phyloP scores from a whole-genome alignment of 2,888 invertebrate species.

The Cantharis nigra region DNA sequence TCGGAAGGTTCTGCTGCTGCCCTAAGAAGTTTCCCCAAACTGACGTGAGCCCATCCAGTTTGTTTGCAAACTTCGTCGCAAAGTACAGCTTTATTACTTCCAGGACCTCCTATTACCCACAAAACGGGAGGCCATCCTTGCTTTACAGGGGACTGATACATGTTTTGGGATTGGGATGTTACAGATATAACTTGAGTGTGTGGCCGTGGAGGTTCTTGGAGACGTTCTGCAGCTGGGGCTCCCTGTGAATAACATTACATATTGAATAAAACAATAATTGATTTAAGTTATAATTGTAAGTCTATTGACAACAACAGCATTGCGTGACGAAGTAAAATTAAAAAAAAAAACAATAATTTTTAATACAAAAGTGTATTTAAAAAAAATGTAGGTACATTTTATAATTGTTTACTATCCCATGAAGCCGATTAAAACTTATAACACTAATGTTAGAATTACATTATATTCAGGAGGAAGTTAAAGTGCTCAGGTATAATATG shows the following conservation, averaged over 20 bases:
- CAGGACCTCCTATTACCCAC: conserved; percentile 80
- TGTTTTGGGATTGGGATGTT: conserved; percentile 40
- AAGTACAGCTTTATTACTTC: conserved; percentile 84
- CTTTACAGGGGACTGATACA: conserved; percentile 48
- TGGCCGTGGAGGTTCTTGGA: conserved; percentile 38
- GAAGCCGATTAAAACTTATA: not conserved
- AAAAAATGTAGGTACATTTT: not conserved
- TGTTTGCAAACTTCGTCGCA: conserved; percentile 74
- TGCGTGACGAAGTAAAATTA: not conserved
- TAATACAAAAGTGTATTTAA: not conserved
- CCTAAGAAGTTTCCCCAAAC: conserved; percentile 78
- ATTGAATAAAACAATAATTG: not conserved
- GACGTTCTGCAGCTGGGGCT: conserved; percentile 12
- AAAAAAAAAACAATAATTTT: not conserved
- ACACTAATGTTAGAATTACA: not conserved
- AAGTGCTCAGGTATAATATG: not conserved
- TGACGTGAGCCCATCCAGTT: conserved; percentile 77
- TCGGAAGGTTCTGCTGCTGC: conserved; percentile 68
- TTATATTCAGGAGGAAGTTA: not conserved
- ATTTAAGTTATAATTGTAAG: not conserved
- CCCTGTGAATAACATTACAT: not conserved
- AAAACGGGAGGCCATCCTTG: conserved; percentile 52
- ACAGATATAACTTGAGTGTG: conserved; percentile 52
- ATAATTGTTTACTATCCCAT: not conserved
- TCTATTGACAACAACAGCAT: not conserved